These are phyloP conservation scores for Tanytarsus gracilentus DNA, from an alignment of 2,888 invertebrate species.

Conservation along the genomic window DNA sequence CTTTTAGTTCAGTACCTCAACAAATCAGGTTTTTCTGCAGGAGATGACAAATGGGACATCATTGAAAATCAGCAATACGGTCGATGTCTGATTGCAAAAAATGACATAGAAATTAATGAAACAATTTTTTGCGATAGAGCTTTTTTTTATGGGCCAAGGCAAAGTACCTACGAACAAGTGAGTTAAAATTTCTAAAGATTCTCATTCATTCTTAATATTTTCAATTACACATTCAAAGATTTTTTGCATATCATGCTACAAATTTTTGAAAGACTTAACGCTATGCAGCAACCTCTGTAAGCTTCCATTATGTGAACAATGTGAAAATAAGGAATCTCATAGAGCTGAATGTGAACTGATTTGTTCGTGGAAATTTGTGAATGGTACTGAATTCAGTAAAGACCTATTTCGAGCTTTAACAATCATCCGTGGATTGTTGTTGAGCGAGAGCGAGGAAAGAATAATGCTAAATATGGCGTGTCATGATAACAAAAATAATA, in stretches of 20 bases:
- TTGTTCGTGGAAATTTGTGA: slow-evolving; percentile 49
- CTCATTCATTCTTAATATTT: background rate
- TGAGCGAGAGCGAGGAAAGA: slow-evolving; percentile 37
- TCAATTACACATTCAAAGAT: background rate
- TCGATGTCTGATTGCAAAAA: slow-evolving; percentile 60
- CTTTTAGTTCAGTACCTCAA: background rate
- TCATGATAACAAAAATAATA: slow-evolving; percentile 39
- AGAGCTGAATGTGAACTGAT: slow-evolving; percentile 56
- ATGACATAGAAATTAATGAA: slow-evolving; percentile 58
- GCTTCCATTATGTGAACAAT: slow-evolving; percentile 58
- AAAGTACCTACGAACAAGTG: slow-evolving; percentile 47
- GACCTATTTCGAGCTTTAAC: slow-evolving; percentile 38
- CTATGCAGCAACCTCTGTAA: slow-evolving; percentile 57
- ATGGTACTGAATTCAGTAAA: slow-evolving; percentile 33
- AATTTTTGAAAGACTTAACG: slow-evolving; percentile 35
- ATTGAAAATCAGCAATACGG: slow-evolving; percentile 54
- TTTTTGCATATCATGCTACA: slow-evolving; percentile 19
- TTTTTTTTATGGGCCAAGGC: slow-evolving; percentile 59
- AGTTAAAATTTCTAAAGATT: slow-evolving; percentile 39
- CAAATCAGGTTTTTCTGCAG: background rate
- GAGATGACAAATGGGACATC: slow-evolving; percentile 48
- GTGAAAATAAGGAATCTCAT: slow-evolving; percentile 53
- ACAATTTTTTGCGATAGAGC: slow-evolving; percentile 62
- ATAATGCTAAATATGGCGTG: slow-evolving; percentile 41
- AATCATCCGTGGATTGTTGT: slow-evolving; percentile 38